These are phyloP conservation scores for Lepeophtheirus salmonis DNA, from an alignment of 1,140 invertebrate genomes.

Conservation along the genomic window DNA sequence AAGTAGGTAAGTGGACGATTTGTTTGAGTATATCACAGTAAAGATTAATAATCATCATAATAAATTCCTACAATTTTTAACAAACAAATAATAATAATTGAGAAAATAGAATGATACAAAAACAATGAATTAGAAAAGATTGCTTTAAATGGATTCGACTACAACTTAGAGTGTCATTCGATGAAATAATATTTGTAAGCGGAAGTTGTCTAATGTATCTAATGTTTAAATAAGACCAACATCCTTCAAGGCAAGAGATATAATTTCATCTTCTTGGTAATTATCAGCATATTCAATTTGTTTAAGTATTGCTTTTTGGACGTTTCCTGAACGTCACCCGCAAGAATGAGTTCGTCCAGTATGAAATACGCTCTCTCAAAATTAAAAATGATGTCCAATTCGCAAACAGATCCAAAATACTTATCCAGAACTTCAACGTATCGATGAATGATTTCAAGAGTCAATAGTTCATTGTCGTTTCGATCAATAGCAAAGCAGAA, in stretches of 20 bases:
- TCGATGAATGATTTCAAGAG: slow-evolving; percentile 91
- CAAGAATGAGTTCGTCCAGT: slow-evolving; percentile 84
- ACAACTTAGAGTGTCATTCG: too few relatives aligned
- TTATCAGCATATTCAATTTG: slow-evolving; percentile 16
- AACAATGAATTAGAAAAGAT: too few relatives aligned
- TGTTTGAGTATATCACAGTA: too few relatives aligned
- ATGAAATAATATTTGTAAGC: too few relatives aligned
- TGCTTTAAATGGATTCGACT: too few relatives aligned
- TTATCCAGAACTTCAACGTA: slow-evolving; percentile 97
- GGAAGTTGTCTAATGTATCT: too few relatives aligned
- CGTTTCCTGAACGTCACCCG: slow-evolving; percentile 95
- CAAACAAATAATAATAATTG: too few relatives aligned
- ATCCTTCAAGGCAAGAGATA: slow-evolving; percentile 9
- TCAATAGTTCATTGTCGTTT: slow-evolving; percentile 89
- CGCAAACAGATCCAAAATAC: slow-evolving; percentile 99
- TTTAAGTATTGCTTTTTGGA: slow-evolving; percentile 98
- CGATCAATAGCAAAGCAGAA: slow-evolving; percentile 98
- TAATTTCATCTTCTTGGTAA: slow-evolving; percentile 15
- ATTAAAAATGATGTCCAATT: slow-evolving; percentile 98
- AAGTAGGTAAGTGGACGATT: too few relatives aligned
- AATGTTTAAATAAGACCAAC: slow-evolving; percentile 13
- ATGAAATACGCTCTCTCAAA: slow-evolving; percentile 99
- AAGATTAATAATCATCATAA: too few relatives aligned
- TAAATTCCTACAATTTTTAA: too few relatives aligned
- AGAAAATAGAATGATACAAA: too few relatives aligned